phyloP scores from a whole-genome alignment of 1,140 invertebrate species.

The Drosophila elegans region DNA sequence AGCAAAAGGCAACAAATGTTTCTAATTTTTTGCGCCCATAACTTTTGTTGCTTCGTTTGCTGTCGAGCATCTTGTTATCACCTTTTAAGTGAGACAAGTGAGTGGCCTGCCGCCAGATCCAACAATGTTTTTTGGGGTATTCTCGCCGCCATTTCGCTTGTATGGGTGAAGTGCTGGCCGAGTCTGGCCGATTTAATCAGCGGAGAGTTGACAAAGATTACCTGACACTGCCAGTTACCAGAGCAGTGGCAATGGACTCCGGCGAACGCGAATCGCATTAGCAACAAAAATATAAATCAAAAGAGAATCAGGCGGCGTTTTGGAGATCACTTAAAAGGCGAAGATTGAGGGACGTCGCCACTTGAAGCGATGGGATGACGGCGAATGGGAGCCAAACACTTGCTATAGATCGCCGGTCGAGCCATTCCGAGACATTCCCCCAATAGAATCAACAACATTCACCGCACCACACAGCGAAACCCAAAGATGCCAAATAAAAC shows the following conservation, averaged over 20 bases:
- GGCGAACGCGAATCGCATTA: conserved; percentile 34
- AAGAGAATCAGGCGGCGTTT: conserved; percentile 10
- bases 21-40: conserved; percentile 19
- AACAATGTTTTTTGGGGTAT: conserved; percentile 6
- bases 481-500: conserved; percentile 20
- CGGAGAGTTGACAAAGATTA: conserved; percentile 75
- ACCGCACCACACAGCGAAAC: conserved; percentile 25
- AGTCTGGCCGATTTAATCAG: conserved; percentile 63
- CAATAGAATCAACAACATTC: conserved; percentile 78
- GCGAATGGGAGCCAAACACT: conserved; percentile 49
- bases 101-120: conserved; percentile 57
- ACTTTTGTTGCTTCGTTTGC: conserved; percentile 26
- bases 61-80: conserved; percentile 80
- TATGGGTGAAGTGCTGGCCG: conserved; percentile 45
- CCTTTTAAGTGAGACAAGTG: conserved; percentile 81
- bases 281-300: conserved; percentile 18
- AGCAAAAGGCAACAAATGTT: conserved; percentile 47
- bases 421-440: conserved; percentile 40
- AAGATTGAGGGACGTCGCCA: conserved; percentile 46
- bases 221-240: conserved; percentile 79
- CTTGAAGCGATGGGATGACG: conserved; percentile 40
- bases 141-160: conserved; percentile 8
- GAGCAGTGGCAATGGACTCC: conserved; percentile 30
- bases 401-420: conserved; percentile 52
- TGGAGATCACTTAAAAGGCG: conserved; percentile 18